These are phyloP conservation scores for Leistus spinibarbis DNA, from an alignment of 2,888 invertebrate species.

Conservation along the genomic window DNA sequence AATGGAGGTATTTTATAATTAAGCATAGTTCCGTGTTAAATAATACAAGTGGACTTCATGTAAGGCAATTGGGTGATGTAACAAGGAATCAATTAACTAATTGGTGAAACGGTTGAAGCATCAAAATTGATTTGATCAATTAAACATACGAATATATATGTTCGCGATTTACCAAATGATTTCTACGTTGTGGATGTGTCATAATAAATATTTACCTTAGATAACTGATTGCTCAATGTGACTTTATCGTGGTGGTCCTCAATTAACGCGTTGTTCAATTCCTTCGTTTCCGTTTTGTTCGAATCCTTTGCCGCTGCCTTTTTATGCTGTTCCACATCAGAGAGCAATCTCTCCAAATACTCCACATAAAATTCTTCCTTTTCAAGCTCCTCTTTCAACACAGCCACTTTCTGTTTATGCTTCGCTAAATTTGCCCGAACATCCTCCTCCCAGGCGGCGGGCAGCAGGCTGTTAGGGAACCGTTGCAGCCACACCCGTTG, in stretches of 20 bases:
- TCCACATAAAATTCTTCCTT: slow-evolving; percentile 91
- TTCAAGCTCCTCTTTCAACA: slow-evolving; percentile 83
- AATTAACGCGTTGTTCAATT: slow-evolving; percentile 17
- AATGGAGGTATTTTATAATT: no score
- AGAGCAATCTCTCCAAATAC: slow-evolving; percentile 82
- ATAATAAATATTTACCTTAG: slow-evolving; percentile 51
- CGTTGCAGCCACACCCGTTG: slow-evolving; percentile 90
- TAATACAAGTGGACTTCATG: no score
- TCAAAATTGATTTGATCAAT: not conserved
- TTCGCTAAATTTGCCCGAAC: slow-evolving; percentile 87
- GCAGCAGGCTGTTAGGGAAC: slow-evolving; percentile 88
- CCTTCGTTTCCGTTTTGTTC: not conserved
- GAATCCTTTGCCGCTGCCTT: slow-evolving; percentile 45
- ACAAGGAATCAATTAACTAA: no score
- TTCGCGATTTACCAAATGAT: not conserved
- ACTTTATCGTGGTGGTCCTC: slow-evolving; percentile 44
- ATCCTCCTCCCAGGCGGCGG: slow-evolving; percentile 92
- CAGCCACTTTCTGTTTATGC: slow-evolving; percentile 84
- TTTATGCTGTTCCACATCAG: slow-evolving; percentile 85
- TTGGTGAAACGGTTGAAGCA: no score
- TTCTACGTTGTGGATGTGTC: not conserved
- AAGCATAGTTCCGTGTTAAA: no score
- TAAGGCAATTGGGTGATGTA: no score
- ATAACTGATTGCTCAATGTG: slow-evolving; percentile 45
- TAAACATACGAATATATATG: not conserved